phyloP scores from a whole-genome alignment of 1,140 invertebrate species.

The Apolygus lucorum region DNA sequence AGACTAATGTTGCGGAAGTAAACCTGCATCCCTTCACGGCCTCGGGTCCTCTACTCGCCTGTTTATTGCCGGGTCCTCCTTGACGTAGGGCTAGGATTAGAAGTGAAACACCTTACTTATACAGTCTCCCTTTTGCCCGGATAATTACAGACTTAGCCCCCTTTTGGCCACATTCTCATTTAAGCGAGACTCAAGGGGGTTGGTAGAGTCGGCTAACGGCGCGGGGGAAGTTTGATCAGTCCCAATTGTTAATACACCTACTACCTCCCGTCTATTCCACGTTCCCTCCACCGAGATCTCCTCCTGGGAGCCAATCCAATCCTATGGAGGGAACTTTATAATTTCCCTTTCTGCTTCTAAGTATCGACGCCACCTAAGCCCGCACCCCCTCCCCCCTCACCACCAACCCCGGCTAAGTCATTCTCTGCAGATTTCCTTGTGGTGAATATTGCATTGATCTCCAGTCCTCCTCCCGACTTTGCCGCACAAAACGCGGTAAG shows the following conservation, averaged over 20 bases:
- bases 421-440: not conserved
- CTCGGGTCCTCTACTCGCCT: not conserved
- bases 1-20: constrained; percentile 17
- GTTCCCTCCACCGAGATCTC: not conserved
- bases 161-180: constrained; percentile 15
- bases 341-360: not conserved
- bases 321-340: not conserved
- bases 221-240: not conserved
- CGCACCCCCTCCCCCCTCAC: not conserved
- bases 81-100: constrained; percentile 10
- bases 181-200: not conserved
- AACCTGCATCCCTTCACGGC: not conserved
- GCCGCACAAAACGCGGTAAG: not conserved
- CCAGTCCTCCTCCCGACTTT: not conserved
- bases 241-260: not conserved
- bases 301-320: not conserved
- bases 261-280: not conserved
- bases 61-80: constrained; percentile 10
- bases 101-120: constrained; percentile 15
- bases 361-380: not conserved
- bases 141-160: constrained; percentile 15
- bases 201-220: not conserved
- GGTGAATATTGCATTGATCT: not conserved
- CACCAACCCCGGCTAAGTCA: not conserved
- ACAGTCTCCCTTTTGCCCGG: not conserved